Evolutionary conservation across 2,797 vertebrate species (phyloP).

Genomic region (Strix occidentalis): DNA sequence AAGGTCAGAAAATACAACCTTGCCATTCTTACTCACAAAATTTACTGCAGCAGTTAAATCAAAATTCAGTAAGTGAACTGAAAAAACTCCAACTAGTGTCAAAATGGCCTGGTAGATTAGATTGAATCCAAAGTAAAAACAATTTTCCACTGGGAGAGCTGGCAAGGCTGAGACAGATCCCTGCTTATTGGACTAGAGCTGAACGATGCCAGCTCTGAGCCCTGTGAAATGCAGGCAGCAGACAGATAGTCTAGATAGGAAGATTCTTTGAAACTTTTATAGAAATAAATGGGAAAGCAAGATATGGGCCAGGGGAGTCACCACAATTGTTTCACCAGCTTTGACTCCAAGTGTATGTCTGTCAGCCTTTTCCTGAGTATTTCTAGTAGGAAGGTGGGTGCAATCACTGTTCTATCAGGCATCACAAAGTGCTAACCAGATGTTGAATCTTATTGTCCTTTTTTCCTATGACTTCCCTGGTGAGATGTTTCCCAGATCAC

Average conservation of each 20-base stretch:
- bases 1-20: not conserved
- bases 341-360: not conserved
- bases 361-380: not conserved
- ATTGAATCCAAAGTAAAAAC: not conserved
- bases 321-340: not conserved
- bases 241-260: not conserved
- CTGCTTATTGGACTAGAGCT: not conserved
- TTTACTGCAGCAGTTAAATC: not conserved
- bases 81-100: not conserved
- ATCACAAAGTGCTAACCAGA: not conserved
- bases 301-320: not conserved
- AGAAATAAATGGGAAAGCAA: not conserved
- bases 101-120: not conserved
- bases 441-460: not conserved
- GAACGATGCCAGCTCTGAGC: not conserved
- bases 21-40: not conserved
- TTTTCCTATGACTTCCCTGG: not conserved
- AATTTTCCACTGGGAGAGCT: not conserved
- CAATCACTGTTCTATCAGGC: not conserved
- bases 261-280: not conserved
- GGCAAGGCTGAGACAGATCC: not conserved
- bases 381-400: not conserved
- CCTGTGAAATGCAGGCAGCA: not conserved
- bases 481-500: not conserved
- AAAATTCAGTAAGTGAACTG: not conserved